Evolutionary conservation across 1,140 invertebrate species (phyloP).

Genomic region (Zaprionus gabonicus): DNA sequence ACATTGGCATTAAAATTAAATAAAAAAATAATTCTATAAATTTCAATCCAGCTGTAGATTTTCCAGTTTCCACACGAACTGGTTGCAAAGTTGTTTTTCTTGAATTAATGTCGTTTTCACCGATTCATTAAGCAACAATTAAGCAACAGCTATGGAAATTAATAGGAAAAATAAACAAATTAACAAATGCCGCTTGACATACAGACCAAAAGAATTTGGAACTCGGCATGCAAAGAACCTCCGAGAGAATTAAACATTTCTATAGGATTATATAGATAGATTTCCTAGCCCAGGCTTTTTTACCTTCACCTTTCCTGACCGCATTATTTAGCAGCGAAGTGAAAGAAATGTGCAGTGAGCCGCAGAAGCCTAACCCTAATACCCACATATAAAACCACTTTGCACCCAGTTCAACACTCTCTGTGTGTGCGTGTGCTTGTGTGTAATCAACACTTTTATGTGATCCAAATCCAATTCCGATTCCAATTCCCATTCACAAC

Average conservation of each 20-base stretch:
- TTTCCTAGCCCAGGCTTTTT: not conserved
- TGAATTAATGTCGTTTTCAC: slow-evolving; percentile 27
- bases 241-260: too few species aligned
- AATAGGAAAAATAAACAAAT: slow-evolving; percentile 28
- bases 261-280: too few species aligned
- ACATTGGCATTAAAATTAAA: not conserved
- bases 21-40: slow-evolving; percentile 1
- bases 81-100: slow-evolving; percentile 39
- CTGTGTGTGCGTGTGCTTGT: not conserved
- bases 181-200: slow-evolving; percentile 25
- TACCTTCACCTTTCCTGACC: slow-evolving; percentile 24
- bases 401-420: slow-evolving; percentile 31
- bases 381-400: slow-evolving; percentile 64
- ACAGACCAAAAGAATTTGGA: slow-evolving; percentile 15
- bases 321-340: slow-evolving; percentile 47
- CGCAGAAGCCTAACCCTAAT: slow-evolving; percentile 65
- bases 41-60: slow-evolving; percentile 33
- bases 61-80: slow-evolving; percentile 11
- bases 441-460: slow-evolving; percentile 81
- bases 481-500: slow-evolving; percentile 81
- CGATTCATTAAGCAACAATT: slow-evolving; percentile 40
- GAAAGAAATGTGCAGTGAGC: not conserved
- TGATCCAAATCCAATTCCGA: slow-evolving; percentile 71
- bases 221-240: too few species aligned
- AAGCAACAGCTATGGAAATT: slow-evolving; percentile 23